Conservation (phyloP, 2,113 vertebrate genomes). For the Lophochroa leadbeateri region DNA sequence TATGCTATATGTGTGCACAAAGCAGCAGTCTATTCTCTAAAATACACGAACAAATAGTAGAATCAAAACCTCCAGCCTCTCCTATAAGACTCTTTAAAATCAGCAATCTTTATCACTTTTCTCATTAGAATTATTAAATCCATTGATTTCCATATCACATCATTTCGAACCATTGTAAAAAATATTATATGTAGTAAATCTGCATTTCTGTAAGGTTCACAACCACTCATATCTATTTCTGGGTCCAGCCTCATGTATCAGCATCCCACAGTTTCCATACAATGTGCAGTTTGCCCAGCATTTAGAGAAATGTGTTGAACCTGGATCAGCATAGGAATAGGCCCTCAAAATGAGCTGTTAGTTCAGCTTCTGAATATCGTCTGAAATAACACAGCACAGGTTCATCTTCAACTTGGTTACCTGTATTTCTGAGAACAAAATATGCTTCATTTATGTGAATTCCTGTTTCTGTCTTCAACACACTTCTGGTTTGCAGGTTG, state of each 20-base stretch:
- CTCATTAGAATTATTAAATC: conserved; percentile 7
- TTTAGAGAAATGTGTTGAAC: background rate
- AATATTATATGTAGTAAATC: background rate
- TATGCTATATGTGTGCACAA: conserved; percentile 35
- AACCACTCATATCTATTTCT: background rate
- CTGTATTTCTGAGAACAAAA: background rate
- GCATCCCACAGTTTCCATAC: background rate
- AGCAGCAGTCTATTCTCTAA: conserved; percentile 23
- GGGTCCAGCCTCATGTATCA: background rate
- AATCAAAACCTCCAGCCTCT: conserved; percentile 1
- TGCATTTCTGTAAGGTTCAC: background rate
- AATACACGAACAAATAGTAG: background rate
- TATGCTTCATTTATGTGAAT: background rate
- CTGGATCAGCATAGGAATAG: background rate
- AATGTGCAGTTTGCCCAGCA: background rate
- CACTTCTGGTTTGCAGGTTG: background rate
- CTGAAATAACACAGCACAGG: background rate
- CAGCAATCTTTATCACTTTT: background rate
- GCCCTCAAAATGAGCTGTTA: background rate
- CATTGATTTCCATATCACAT: background rate
- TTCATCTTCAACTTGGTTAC: background rate
- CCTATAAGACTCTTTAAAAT: background rate
- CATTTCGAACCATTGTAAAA: background rate
- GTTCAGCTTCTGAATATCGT: background rate
- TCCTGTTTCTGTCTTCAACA: background rate